These are phyloP conservation scores for Montipora capricornis DNA, from an alignment of 64 coral and sea anemone genomes.

Conservation along the genomic window DNA sequence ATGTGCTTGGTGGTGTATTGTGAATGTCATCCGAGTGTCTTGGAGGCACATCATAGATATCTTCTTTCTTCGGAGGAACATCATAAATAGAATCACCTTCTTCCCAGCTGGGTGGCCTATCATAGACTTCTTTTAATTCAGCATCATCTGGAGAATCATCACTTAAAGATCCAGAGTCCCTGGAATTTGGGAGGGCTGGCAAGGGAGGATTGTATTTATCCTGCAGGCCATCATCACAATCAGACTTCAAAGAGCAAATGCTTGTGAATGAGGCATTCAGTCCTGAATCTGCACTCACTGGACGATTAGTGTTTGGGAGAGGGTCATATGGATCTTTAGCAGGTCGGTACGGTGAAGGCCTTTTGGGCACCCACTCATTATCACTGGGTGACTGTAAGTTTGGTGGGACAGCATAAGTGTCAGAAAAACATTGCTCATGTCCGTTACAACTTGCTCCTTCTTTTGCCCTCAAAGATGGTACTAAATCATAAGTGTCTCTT, in stretches of 20 bases:
- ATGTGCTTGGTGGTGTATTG: background rate
- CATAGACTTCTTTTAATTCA: constrained; percentile 1
- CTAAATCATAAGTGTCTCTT: constrained; percentile 16
- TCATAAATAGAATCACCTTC: constrained; percentile 11
- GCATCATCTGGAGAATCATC: constrained; percentile 15
- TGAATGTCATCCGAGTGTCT: background rate
- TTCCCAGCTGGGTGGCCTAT: constrained; percentile 16
- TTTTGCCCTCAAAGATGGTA: constrained; percentile 6
- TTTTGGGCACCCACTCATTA: background rate
- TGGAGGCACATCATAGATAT: constrained; percentile 44
- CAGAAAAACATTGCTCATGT: constrained; percentile 17
- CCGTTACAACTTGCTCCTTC: background rate
- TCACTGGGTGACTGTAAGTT: background rate
- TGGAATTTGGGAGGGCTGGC: constrained; percentile 9
- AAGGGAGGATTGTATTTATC: constrained; percentile 22
- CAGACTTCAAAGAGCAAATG: constrained; percentile 26
- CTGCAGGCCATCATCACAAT: background rate
- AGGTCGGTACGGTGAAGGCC: background rate
- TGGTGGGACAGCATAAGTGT: constrained; percentile 42
- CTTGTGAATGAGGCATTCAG: constrained; percentile 58
- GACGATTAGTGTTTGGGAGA: constrained; percentile 25
- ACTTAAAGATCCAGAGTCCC: constrained; percentile 42
- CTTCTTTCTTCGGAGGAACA: constrained; percentile 1
- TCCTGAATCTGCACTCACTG: constrained; percentile 44
- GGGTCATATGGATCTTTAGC: constrained; percentile 30